Base-by-base conservation (phyloP, 2,797 vertebrate species). In the Rhodeus uyekii region DNA sequence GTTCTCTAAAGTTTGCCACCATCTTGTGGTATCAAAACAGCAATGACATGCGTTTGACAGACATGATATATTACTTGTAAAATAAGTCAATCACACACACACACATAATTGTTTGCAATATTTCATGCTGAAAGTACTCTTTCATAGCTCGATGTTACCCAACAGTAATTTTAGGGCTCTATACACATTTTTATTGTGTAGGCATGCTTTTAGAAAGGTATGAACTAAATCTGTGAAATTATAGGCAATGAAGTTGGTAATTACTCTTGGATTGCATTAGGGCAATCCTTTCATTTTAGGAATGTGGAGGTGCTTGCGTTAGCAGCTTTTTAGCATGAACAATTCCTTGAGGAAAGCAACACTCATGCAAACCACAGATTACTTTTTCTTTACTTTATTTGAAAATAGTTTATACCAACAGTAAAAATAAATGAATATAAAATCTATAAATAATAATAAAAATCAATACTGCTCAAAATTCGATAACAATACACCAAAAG, bases 1-100 rank as follows among this genome's bases (percentile, higher is more conserved):
- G 63, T 60, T 75, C 39, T 29, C 8, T 81, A 77, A 63, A 76
- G 78, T 84, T 78, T 87, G 83, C 82, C 85, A 53, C 84, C 87
- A 78, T 82, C 84, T 86, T 44, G 77, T 87, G 85, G 84, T 69
- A 65, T 50, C 10, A 78, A 73, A 80, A 71, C 72, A 76, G 73
- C 50, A 82, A 24, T 82, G 61, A 44, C 72, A 64, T 27, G 48
- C 7, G n/a, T 76, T 68, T 76, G 39, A 67, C 38, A 65, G 78
- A 34, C 44, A 39, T 53, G 24, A 81, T 64, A n/a, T 75, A 48
- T 61, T 63, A 38, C 16, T 50, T 38, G 24, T n/a, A 24, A 50
- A 34, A 36, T 18, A 42, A 64, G 69, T 39, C 60, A 53, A 32
- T 39, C 46, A 8, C 44, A 48, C 27, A 68, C 38, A 58, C n/a